phyloP scores from a whole-genome alignment of 2,797 vertebrate species.

The Spondyliosoma cantharus region DNA sequence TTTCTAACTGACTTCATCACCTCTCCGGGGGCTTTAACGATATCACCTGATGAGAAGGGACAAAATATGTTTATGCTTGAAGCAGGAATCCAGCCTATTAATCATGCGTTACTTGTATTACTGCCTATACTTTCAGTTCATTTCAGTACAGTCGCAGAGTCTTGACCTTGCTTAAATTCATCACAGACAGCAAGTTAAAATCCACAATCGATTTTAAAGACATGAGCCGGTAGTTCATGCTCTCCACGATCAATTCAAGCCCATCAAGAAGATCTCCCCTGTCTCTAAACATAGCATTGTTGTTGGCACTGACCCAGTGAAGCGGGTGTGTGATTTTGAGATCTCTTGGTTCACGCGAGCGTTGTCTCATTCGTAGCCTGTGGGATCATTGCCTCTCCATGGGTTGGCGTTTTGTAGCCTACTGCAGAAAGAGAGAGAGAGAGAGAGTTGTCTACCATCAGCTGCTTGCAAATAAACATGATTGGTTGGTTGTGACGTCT shows the following conservation, averaged over 20 bases:
- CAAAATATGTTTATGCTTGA: neutral
- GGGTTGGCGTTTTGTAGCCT: conserved; percentile 2
- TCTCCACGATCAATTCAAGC: neutral
- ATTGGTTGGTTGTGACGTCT: neutral
- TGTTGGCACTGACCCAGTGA: conserved; percentile 14
- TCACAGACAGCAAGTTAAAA: neutral
- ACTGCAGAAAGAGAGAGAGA: conserved; percentile 15
- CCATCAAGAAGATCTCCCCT: conserved; percentile 18
- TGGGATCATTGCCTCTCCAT: conserved; percentile 8
- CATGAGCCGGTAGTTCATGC: neutral
- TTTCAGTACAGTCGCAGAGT: neutral
- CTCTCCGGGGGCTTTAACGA: neutral
- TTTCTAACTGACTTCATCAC: conserved; percentile 12
- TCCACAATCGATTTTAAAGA: neutral
- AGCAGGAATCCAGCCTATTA: neutral
- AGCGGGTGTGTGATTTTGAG: conserved; percentile 14
- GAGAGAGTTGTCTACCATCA: conserved; percentile 8
- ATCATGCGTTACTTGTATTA: neutral
- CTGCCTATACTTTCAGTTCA: neutral
- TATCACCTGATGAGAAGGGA: neutral
- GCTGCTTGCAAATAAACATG: neutral
- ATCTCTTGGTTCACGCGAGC: conserved; percentile 13
- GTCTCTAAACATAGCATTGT: conserved; percentile 29
- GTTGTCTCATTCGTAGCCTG: conserved; percentile 24
- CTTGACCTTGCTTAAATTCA: neutral